Evolutionary conservation across 37 sponge, comb jelly and placozoan species (phyloP), one percentile per base, ranked within the genome.

Genomic region (Aplysina aerophoba): DNA sequence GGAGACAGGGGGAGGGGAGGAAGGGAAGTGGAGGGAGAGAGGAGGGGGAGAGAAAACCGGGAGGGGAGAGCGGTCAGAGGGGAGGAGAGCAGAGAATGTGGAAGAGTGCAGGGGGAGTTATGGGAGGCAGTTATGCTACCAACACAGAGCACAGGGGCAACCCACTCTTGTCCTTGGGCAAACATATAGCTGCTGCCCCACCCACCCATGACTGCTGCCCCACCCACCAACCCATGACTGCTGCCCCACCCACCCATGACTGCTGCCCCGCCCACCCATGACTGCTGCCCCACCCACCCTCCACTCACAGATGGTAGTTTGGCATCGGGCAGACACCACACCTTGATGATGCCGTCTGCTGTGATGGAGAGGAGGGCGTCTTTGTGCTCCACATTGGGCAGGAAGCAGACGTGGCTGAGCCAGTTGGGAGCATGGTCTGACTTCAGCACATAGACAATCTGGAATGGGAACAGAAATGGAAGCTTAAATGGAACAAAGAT

Each of bases 271-370:
- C 50, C 50, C 8, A 44, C 50, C 8, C 50, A 44, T 44, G 6
- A 44, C 50, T 44, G 8, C 50, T 44, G 17, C 33, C 33, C 71
- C 19, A 11, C 35, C 34, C 17, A 31, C 35, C 66, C n/a, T n/a
- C n/a, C n/a, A 44, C 50, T 31, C 33, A 69, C 71, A n/a, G 22
- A 11, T 1, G 59, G 59, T 54, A 80, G 22, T 28, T 34, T 44
- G 22, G 31, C 33, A 8, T 21, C 3, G 0, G 59, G 83, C 27
- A 93, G 75, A 0, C 87, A 62, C 93, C 93, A 93, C 1, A 83
- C 58, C 85, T 93, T 93, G 31, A 87, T 84, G 34, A 69, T 81
- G 2, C 93, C 93, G 64, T 93, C 88, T 59, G 90, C 88, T 14
- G 90, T 85, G 36, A 87, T 40, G 24, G 90, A 87, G 33, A 89